Evolutionary conservation across 2,113 vertebrate species (phyloP).

Genomic region (Halcyon malimbica): DNA sequence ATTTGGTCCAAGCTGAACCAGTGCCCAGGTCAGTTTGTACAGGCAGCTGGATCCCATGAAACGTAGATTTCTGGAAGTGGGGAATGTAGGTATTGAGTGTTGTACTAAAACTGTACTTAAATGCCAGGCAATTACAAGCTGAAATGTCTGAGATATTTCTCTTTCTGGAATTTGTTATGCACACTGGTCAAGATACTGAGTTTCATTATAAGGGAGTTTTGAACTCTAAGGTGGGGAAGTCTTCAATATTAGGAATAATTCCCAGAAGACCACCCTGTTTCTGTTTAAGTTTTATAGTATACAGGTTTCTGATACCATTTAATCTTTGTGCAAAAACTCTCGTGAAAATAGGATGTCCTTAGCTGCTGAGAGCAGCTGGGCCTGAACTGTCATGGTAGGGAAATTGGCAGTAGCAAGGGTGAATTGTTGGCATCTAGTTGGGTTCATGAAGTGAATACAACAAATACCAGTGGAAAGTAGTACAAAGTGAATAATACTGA

Average conservation of each 20-base stretch:
- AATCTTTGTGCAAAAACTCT: neutral
- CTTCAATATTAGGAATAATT: neutral
- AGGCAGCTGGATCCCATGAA: neutral
- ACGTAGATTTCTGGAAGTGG: neutral
- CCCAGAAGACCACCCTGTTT: neutral
- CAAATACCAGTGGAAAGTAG: neutral
- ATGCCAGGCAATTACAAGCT: neutral
- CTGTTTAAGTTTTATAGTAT: neutral
- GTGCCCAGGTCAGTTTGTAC: neutral
- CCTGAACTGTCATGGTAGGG: neutral
- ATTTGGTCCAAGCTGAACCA: neutral
- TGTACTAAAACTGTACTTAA: neutral
- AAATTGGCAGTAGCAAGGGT: neutral
- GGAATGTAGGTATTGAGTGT: neutral
- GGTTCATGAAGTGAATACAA: neutral
- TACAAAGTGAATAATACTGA: neutral
- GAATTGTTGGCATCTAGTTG: neutral
- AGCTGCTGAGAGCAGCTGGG: neutral
- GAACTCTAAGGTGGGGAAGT: neutral
- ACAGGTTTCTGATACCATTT: neutral
- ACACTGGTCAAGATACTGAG: neutral
- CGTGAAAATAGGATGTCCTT: neutral
- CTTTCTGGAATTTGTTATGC: neutral
- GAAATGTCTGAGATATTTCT: neutral
- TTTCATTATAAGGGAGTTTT: neutral